Percentiles rank a stretch among this genome's conserved stretches.
phyloP scores from a whole-genome alignment of 2,888 invertebrate genomes.

The Iselma pallidipennis region DNA sequence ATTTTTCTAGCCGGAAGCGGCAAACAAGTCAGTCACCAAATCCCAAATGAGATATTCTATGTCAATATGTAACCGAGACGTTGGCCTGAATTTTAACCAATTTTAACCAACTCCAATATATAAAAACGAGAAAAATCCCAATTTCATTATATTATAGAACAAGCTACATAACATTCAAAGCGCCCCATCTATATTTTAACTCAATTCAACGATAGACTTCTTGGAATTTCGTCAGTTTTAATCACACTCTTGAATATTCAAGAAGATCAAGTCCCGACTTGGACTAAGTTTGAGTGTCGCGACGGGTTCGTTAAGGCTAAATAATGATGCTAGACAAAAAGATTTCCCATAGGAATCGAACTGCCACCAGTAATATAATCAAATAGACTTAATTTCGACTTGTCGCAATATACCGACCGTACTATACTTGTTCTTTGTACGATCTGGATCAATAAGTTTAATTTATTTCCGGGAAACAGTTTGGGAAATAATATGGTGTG shows the following conservation, averaged over 20 bases:
- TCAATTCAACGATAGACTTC: slow-evolving; percentile 31
- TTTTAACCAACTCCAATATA: slow-evolving; percentile 18
- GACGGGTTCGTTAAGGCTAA: not conserved
- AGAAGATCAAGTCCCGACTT: slow-evolving; percentile 8
- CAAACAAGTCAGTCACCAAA: slow-evolving; percentile 20
- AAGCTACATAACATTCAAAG: slow-evolving; percentile 27
- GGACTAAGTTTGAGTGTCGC: slow-evolving; percentile 5
- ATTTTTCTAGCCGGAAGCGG: slow-evolving; percentile 14
- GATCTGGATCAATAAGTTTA: not conserved
- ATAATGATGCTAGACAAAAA: not conserved
- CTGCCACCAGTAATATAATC: not conserved
- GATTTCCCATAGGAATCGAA: slow-evolving; percentile 1
- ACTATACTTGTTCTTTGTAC: not conserved
- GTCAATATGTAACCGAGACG: slow-evolving; percentile 38
- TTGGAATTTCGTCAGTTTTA: slow-evolving; percentile 28
- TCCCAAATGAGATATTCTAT: slow-evolving; percentile 33
- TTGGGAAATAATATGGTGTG: not conserved
- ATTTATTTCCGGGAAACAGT: not conserved
- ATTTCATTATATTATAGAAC: slow-evolving; percentile 1
- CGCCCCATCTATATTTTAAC: slow-evolving; percentile 29
- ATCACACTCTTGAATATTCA: slow-evolving; percentile 33
- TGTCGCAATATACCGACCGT: not conserved
- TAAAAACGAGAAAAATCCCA: not conserved
- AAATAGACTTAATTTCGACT: not conserved
- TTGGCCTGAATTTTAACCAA: slow-evolving; percentile 37